phyloP scores from a whole-genome alignment of 2,888 invertebrate species.

The Cryptocheilus praepositus region DNA sequence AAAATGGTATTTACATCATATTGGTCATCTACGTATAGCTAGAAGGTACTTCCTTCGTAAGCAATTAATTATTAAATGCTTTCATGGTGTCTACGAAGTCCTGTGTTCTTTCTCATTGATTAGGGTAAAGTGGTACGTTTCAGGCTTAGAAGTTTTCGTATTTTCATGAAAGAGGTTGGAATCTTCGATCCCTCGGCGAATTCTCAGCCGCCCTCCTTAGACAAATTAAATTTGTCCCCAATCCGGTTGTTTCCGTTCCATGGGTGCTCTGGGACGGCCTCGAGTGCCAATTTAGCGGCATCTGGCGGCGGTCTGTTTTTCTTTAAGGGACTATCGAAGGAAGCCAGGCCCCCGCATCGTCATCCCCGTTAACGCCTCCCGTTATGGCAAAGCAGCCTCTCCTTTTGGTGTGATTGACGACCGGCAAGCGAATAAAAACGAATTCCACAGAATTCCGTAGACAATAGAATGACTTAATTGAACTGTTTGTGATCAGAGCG shows the following conservation, averaged over 20 bases:
- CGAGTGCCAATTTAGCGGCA: conserved; percentile 67
- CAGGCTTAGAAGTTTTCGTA: too few species aligned
- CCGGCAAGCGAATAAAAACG: conserved; percentile 4
- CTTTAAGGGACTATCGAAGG: conserved; percentile 57
- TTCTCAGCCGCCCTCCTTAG: conserved; percentile 2
- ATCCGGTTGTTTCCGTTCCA: conserved; percentile 63
- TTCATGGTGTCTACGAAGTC: too few species aligned
- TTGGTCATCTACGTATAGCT: too few species aligned
- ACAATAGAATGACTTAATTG: conserved; percentile 8
- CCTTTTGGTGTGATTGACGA: conserved; percentile 34
- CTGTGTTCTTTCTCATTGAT: too few species aligned
- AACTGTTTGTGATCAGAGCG: neutral
- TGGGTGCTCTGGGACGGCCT: conserved; percentile 46
- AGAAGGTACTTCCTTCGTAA: too few species aligned
- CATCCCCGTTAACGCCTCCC: conserved; percentile 35
- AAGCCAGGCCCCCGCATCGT: conserved; percentile 22
- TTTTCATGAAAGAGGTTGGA: too few species aligned
- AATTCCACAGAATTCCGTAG: neutral
- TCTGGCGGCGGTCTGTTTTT: conserved; percentile 65
- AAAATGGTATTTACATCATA: too few species aligned
- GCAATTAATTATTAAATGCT: too few species aligned
- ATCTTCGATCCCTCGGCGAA: too few species aligned
- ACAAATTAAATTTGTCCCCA: conserved; percentile 65
- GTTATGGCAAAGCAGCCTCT: conserved; percentile 50
- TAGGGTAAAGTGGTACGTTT: too few species aligned